Evolutionary conservation across 2,113 vertebrate genomes (phyloP), one percentile per base, ranked within the genome.

Genomic region (Pygoscelis antarcticus): DNA sequence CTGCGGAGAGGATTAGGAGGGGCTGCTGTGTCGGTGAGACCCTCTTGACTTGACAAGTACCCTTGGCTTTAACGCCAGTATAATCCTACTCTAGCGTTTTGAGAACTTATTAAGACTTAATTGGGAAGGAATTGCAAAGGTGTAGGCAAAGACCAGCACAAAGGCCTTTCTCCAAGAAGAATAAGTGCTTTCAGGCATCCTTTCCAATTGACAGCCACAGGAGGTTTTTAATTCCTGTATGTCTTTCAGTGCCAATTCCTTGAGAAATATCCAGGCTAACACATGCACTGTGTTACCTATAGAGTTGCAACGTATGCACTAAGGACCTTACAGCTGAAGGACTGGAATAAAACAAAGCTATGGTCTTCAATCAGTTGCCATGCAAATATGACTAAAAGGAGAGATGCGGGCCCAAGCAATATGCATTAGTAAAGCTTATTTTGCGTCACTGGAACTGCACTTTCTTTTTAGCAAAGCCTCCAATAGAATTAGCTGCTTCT

Each of bases 41-140:
- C 25, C 52, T 83, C 52, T 75, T 19, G 52, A 8, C 11, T 44
- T 47, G 79, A 38, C 52, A 23, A 30, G 23, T 25, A 32, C 58
- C 38, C 32, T 61, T 29, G 25, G 40, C 70, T 89, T 88, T 74
- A 52, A 62, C 0, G 0, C 44, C 21, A 12, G 0, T 38, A 0
- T 36, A 49, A 26, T 54, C 78, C 72, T 27, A 0, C 40, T 83
- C 15, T 23, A 61, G 22, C 2, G 0, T 19, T 87, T 60, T 70
- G 72, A 61, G 81, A 46, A 30, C 75, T 94, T 55, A 51, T 85
- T 81, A 66, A 49, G 68, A 22, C 46, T 86, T 79, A 82, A 91
- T 51, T 61, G 22, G 18, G 76, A 70, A 92, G 62, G 76, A 66
- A 38, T 74, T 89, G 76, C 68, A 57, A 62, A 77, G 27, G 30